A percentile compares a stretch with the other conserved stretches of the same genome.
Evolutionary conservation across 2,113 vertebrate species (phyloP).

Genomic region (Regulus satrapa): DNA sequence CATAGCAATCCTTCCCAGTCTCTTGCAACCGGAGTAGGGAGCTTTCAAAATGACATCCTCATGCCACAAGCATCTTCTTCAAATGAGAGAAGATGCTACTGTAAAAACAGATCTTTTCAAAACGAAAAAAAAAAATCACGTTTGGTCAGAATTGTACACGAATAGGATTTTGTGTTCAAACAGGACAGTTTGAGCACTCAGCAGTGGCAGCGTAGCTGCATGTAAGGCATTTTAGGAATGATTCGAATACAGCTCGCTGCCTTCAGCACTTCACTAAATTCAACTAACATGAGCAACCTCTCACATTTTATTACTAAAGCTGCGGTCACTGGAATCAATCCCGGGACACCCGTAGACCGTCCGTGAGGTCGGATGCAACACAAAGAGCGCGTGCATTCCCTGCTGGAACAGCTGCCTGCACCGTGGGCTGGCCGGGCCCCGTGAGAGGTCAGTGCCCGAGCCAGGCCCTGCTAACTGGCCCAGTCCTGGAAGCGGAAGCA

Average conservation of each 20-base stretch:
- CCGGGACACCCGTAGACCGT: background rate
- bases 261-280: background rate
- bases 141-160: constrained; percentile 13
- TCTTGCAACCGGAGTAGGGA: background rate
- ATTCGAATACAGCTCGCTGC: background rate
- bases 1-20: background rate
- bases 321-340: background rate
- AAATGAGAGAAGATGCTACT: background rate
- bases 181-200: background rate
- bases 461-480: constrained; percentile 71
- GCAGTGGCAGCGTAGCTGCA: constrained; percentile 1
- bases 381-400: background rate
- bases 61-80: background rate
- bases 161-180: background rate
- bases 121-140: background rate
- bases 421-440: background rate
- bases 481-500: constrained; percentile 98
- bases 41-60: background rate
- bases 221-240: constrained; percentile 49
- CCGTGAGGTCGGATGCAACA: background rate
- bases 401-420: background rate
- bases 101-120: background rate
- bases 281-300: constrained; percentile 22
- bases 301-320: background rate
- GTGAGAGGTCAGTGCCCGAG: background rate